Conservation (phyloP, 2,113 vertebrate species). For the Saguinus imperator region DNA sequence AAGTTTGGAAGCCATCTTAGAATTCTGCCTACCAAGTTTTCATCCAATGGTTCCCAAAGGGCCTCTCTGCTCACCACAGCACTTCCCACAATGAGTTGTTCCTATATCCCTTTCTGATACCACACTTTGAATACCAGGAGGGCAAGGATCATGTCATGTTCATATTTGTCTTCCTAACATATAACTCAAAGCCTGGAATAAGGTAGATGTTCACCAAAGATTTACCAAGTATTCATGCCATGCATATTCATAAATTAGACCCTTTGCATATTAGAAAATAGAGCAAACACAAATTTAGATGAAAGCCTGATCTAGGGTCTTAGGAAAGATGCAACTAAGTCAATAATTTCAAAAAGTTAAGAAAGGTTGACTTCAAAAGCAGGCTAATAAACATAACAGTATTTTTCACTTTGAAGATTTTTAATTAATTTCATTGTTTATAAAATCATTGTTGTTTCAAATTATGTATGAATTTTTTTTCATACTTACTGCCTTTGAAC, state of each 20-base stretch:
- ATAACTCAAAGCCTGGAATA: constrained; percentile 23
- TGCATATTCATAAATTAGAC: constrained; percentile 37
- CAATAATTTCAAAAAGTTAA: constrained; percentile 59
- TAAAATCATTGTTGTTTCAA: constrained; percentile 68
- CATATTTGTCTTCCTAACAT: background rate
- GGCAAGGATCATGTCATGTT: background rate
- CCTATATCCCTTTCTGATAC: background rate
- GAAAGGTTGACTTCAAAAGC: constrained; percentile 65
- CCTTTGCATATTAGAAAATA: constrained; percentile 56
- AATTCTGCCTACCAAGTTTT: background rate
- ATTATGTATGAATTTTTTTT: constrained; percentile 56
- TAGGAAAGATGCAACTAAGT: constrained; percentile 59
- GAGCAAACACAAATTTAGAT: constrained; percentile 40
- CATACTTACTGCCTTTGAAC: constrained; percentile 54
- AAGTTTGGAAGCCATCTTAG: background rate
- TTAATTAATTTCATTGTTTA: constrained; percentile 73
- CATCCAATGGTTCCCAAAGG: background rate
- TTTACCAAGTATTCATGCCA: background rate
- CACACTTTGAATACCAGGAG: background rate
- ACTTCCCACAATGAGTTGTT: background rate
- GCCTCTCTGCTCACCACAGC: background rate
- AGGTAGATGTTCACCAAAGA: background rate
- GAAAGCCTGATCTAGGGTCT: constrained; percentile 37
- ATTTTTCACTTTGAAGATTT: constrained; percentile 70
- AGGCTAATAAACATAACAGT: constrained; percentile 56